These are phyloP conservation scores for Yponomeuta evonymella DNA, from an alignment of 2,888 invertebrate species.

Conservation along the genomic window DNA sequence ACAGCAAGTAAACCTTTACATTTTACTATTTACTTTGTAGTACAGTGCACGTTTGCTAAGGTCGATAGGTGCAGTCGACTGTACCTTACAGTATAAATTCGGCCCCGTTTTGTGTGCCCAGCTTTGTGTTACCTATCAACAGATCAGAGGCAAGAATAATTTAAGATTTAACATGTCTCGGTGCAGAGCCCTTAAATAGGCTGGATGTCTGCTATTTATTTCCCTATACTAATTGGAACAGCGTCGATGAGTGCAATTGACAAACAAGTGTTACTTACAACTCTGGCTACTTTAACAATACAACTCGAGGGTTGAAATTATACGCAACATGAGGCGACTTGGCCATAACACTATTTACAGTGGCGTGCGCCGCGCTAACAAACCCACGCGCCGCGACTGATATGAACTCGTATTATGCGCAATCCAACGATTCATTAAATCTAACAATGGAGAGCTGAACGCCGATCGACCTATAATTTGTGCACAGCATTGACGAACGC, in stretches of 20 bases:
- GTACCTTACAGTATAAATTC: too few species aligned
- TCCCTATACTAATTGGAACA: slow-evolving; percentile 48
- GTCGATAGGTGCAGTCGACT: too few species aligned
- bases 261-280: slow-evolving; percentile 73
- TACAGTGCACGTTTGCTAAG: too few species aligned
- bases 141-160: neutral
- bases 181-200: neutral
- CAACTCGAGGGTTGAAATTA: slow-evolving; percentile 56
- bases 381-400: slow-evolving; percentile 41
- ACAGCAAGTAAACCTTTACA: too few species aligned
- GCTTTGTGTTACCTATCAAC: neutral
- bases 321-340: slow-evolving; percentile 45
- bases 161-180: neutral
- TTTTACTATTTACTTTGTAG: too few species aligned
- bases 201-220: slow-evolving; percentile 4
- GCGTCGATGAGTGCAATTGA: slow-evolving; percentile 72
- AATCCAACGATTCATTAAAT: slow-evolving; percentile 61
- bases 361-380: slow-evolving; percentile 29
- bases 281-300: slow-evolving; percentile 70
- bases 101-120: too few species aligned
- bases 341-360: slow-evolving; percentile 58
- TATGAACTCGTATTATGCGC: slow-evolving; percentile 56
- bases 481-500: slow-evolving; percentile 69
- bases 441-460: slow-evolving; percentile 53
- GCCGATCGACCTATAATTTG: slow-evolving; percentile 50